phyloP scores from a whole-genome alignment of 2,113 vertebrate genomes.

The Spheniscus mendiculus region DNA sequence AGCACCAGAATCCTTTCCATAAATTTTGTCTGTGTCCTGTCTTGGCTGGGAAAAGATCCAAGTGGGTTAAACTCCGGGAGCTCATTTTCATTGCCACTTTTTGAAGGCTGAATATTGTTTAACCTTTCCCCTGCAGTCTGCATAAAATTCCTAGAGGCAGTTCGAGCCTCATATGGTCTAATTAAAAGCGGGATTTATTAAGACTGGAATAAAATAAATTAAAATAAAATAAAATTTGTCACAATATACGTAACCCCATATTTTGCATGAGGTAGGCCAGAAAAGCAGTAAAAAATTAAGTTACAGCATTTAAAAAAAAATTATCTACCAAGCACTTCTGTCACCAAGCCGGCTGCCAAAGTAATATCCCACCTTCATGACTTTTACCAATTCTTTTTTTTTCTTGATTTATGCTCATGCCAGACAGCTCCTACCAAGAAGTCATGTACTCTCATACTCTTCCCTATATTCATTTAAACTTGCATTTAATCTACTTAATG shows the following conservation, averaged over 20 bases:
- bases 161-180: not conserved
- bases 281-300: constrained; percentile 33
- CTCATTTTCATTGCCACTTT: constrained; percentile 1
- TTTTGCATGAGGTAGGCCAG: not conserved
- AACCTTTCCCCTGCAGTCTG: constrained; percentile 32
- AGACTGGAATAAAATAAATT: constrained; percentile 36
- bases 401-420: not conserved
- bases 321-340: constrained; percentile 38
- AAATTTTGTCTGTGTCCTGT: not conserved
- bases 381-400: not conserved
- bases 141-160: constrained; percentile 46
- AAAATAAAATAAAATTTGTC: not conserved
- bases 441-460: not conserved
- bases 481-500: not conserved
- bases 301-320: constrained; percentile 35
- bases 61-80: not conserved
- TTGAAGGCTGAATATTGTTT: constrained; percentile 40
- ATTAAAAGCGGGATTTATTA: constrained; percentile 55
- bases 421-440: constrained; percentile 15
- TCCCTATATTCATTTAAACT: not conserved
- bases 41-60: constrained; percentile 27
- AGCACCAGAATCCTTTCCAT: not conserved
- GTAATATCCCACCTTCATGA: not conserved
- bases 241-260: not conserved
- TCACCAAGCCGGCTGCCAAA: not conserved